Base-by-base conservation (phyloP, 2,888 invertebrate genomes). In the Pachliopta kotzebuea region DNA sequence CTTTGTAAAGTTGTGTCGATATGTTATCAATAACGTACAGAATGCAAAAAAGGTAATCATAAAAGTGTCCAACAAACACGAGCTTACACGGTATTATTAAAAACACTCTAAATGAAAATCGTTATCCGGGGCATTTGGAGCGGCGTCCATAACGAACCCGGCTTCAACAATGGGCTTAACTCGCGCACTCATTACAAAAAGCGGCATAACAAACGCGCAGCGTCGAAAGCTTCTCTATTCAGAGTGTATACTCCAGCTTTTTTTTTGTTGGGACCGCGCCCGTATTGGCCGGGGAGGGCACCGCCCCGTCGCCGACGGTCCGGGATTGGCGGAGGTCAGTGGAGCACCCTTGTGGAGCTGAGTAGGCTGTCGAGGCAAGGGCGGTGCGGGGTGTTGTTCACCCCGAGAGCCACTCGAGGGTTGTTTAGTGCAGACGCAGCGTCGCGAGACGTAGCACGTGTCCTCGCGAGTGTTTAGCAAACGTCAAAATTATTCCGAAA, bases 121-220 rank as follows among this genome's bases (percentile, higher is more conserved):
- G 88, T 90, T 90, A 90, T 86, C 86, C 85, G 72, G 80, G 81
- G 83, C 83, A 84, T 88, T 89, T 84, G 80, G 84, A 87, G 86
- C 90, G 86, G 88, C 86, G 85, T 88, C 89, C 89, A 89, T 90
- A 88, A 88, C 87, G 87, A 86, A 86, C 87, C 84, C 82, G 82
- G 85, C 84, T 79, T 90, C 90, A 88, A 91, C 90, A 91, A 90
- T 90, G 85, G 90, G 88, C 90, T 91, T 90, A 91, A 86, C 88
- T 88, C 88, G 85, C 87, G 85, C 84, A 89, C 90, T 90, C 88
- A 91, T 90, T 90, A 91, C 90, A 90, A 91, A 88, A 90, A 90
- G 88, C 90, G 87, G 88, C 89, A 89, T 88, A 90, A 90, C 88
- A 87, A 90, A 88, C 90, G 85, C 83, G 86, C 86, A 83, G 80